Base-by-base conservation (phyloP, 2,113 vertebrate genomes). In the Cyprinus carpio region DNA sequence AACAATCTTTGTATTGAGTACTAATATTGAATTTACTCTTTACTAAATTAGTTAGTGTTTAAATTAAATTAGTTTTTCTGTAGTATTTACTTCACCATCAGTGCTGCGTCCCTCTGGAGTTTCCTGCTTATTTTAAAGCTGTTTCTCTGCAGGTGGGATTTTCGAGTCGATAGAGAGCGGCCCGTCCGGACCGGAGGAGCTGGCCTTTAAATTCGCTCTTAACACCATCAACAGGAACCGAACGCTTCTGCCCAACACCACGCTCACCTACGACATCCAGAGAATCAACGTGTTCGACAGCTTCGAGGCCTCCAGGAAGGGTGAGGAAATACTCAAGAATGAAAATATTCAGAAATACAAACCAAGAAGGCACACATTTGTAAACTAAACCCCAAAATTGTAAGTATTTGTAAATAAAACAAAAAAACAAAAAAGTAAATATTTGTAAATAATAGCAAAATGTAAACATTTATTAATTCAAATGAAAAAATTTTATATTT, bases 161-260 rank as follows among this genome's bases (percentile, higher is more conserved):
- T 99, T 99, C 93, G 98, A 99, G 92, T 99, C 97, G 92, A 97
- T 98, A 88, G 98, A 99, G 92, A 98, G 97, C 84, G 97, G 97
- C 75, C 98, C 98, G 84, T 98, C 98, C 75, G 97, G 98, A 95
- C 97, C 98, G 87, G 98, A 99, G 92, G 98, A 99, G 93, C 92
- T 99, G 87, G 98, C 98, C 82, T 99, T 99, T 93, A 96, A 98
- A 94, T 99, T 99, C 95, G 98, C 98, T 90, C 96, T 99, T 94
- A 99, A 99, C 91, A 99, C 98, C 90, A 99, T 99, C 94, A 99
- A 99, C 95, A 97, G 98, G 93, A 99, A 99, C 91, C 96, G 98
- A 91, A 99, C 98, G 23, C 95, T 99, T 92, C 92, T 99, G 92
- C 97, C 98, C 87, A 99, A 99, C 92, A 99, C 98, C 71, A 99